phyloP scores from a whole-genome alignment of 2,797 vertebrate genomes.

The Petrocephalus sullivani region DNA sequence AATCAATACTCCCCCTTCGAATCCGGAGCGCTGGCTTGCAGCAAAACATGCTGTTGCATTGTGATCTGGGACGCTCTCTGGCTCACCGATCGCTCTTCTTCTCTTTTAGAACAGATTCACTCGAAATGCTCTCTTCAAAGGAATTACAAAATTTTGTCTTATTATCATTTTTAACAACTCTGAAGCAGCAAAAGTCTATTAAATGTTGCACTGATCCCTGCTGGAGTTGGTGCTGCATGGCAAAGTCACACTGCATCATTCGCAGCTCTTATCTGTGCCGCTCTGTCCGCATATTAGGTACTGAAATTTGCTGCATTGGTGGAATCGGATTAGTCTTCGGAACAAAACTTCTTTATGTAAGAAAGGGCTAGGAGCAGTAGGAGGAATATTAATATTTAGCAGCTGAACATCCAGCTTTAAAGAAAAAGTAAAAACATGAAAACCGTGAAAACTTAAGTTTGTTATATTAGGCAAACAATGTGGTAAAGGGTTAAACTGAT shows the following conservation, averaged over 20 bases:
- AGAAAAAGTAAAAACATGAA: background rate
- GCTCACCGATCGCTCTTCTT: slow-evolving; percentile 55
- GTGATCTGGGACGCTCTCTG: slow-evolving; percentile 47
- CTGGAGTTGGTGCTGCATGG: background rate
- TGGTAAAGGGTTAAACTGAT: background rate
- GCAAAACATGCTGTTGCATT: slow-evolving; percentile 48
- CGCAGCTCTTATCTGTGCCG: background rate
- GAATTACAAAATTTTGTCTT: slow-evolving; percentile 2
- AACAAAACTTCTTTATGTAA: background rate
- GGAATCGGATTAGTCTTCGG: background rate
- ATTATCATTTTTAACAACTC: background rate
- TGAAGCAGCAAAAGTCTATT: background rate
- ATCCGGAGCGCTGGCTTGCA: slow-evolving; percentile 47
- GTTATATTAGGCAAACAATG: background rate
- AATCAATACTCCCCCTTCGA: slow-evolving; percentile 41
- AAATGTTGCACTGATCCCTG: slow-evolving; percentile 12
- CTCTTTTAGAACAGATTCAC: background rate
- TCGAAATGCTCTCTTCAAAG: background rate
- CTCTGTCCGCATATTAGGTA: background rate
- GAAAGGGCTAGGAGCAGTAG: background rate
- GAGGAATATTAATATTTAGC: background rate
- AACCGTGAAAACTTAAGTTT: background rate
- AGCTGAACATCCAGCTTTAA: background rate
- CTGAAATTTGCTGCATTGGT: background rate
- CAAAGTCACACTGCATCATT: background rate